phyloP scores from a whole-genome alignment of 2,888 invertebrate species.

The Micropterix aruncella region DNA sequence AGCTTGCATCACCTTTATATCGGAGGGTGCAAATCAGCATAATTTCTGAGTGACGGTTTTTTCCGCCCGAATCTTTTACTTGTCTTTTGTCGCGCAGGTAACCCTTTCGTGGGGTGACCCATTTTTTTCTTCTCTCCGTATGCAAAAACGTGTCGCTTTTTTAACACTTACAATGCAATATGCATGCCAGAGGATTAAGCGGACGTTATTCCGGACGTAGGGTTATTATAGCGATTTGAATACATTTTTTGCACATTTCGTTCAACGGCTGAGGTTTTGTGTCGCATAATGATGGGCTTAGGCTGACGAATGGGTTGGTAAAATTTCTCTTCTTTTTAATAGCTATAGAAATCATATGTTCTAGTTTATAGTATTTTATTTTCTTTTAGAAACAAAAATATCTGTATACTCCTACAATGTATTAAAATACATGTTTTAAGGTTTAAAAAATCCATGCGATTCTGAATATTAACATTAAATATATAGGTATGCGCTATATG shows the following conservation, averaged over 20 bases:
- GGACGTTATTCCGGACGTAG: background rate
- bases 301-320: background rate
- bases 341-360: too few species aligned
- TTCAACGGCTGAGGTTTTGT: background rate
- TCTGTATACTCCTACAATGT: too few species aligned
- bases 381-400: too few species aligned
- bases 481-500: too few species aligned
- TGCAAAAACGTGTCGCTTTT: background rate
- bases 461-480: too few species aligned
- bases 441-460: too few species aligned
- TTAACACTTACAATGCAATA: background rate
- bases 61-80: background rate
- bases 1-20: too few species aligned
- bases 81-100: background rate
- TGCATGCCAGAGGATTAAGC: background rate
- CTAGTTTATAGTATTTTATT: too few species aligned
- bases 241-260: background rate
- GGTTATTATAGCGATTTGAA: background rate
- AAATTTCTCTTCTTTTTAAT: too few species aligned
- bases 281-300: background rate
- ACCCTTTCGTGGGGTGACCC: background rate
- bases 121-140: background rate
- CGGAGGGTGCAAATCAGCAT: background rate
- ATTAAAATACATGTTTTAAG: too few species aligned
- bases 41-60: background rate